Evolutionary conservation across 2,113 vertebrate genomes (phyloP).

Genomic region (Zosterops lateralis): DNA sequence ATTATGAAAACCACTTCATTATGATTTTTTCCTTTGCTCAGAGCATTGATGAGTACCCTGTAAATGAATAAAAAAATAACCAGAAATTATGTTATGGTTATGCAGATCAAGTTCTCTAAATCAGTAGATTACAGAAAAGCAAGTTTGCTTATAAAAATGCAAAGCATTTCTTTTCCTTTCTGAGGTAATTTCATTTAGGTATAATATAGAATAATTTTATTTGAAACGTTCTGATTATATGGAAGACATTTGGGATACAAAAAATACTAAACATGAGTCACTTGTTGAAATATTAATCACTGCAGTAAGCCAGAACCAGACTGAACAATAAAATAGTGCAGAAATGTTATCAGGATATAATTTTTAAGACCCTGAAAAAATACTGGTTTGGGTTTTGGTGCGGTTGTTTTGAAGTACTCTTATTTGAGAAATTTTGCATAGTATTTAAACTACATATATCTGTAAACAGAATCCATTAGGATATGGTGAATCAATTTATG

Average conservation of each 20-base stretch:
- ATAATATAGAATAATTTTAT: not conserved
- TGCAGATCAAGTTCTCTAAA: not conserved
- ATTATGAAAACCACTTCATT: not conserved
- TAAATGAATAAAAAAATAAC: not conserved
- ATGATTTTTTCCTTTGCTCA: not conserved
- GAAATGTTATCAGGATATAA: not conserved
- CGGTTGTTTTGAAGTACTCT: not conserved
- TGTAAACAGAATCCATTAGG: not conserved
- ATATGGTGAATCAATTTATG: not conserved
- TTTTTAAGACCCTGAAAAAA: not conserved
- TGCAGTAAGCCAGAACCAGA: not conserved
- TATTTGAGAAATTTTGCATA: not conserved
- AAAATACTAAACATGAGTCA: not conserved
- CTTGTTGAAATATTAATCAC: not conserved
- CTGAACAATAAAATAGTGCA: not conserved
- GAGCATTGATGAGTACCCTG: not conserved
- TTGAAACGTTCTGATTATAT: not conserved
- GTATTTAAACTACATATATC: not conserved
- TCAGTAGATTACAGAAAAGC: not conserved
- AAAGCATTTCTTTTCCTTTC: not conserved
- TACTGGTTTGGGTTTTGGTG: not conserved
- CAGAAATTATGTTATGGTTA: not conserved
- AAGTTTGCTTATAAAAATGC: not conserved
- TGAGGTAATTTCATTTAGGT: not conserved
- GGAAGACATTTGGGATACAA: not conserved